phyloP scores from a whole-genome alignment of 1,140 invertebrate genomes.

The Drosophila hydei region DNA sequence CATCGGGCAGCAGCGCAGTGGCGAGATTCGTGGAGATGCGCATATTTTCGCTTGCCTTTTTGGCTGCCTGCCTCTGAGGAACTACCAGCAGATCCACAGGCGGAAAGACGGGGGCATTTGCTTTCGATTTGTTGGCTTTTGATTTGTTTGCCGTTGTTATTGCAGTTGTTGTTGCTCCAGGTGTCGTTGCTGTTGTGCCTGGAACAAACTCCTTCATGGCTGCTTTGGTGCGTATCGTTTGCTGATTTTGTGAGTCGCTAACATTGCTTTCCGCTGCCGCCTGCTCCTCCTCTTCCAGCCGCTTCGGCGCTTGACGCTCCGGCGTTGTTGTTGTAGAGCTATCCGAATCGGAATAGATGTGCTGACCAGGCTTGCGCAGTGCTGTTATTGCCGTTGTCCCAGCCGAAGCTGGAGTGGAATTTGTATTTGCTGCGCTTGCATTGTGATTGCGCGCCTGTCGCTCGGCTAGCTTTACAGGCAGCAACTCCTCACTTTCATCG shows the following conservation, averaged over 20 bases:
- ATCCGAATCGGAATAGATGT: conserved; percentile 81
- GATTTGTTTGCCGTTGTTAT: conserved; percentile 33
- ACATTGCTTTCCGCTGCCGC: conserved; percentile 85
- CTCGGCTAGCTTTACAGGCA: conserved; percentile 84
- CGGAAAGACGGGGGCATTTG: conserved; percentile 83
- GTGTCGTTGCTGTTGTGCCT: conserved; percentile 51
- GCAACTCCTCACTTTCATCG: conserved; percentile 91
- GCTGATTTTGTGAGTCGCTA: conserved; percentile 88
- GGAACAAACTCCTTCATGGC: conserved; percentile 91
- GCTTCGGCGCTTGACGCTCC: conserved; percentile 32
- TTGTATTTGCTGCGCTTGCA: conserved; percentile 4
- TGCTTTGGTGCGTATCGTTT: conserved; percentile 89
- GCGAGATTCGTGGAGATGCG: conserved; percentile 85
- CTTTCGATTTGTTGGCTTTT: conserved; percentile 44
- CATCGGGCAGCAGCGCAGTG: conserved; percentile 45
- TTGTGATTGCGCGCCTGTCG: conserved; percentile 16
- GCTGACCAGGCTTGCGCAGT: conserved; percentile 58
- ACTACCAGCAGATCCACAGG: conserved; percentile 91
- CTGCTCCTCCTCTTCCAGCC: conserved; percentile 81
- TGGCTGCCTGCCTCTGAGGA: conserved; percentile 95
- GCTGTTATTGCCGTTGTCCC: neutral
- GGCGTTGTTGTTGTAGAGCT: conserved; percentile 65
- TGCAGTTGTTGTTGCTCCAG: conserved; percentile 39
- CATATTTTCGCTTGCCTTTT: conserved; percentile 95
- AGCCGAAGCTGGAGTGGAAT: conserved; percentile 78